Evolutionary conservation across 2,113 vertebrate species (phyloP), one percentile per base, ranked within the genome.

Genomic region (Gymnogyps californianus): DNA sequence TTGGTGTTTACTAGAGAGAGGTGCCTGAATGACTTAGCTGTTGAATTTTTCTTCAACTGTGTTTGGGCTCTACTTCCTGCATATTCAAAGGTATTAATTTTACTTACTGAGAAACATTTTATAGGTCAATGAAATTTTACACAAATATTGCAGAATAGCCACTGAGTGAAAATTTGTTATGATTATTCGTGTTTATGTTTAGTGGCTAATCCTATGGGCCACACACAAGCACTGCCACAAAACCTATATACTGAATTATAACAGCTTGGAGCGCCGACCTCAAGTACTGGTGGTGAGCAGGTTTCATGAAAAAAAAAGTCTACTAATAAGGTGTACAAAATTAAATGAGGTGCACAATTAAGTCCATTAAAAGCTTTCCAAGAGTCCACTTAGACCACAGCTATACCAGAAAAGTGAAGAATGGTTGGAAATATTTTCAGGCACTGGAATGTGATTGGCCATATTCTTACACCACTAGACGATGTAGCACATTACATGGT

Each of bases 91-190:
- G 51, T 47, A 91, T 87, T 94, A 84, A 89, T 84, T 92, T 95
- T 91, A 83, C 71, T 83, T 78, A 67, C 92, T 71, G 57, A 75
- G 72, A 92, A 95, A 72, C 54, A 72, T 85, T 94, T 93, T 94
- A 94, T 90, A 88, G 86, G 83, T 81, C 86, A 96, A 87, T 93
- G 69, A 95, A 96, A 92, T 91, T 91, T 93, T 94, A 89, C 47
- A 89, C 64, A 97, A 93, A 95, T 96, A 93, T 75, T 89, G 40
- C 88, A 95, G 75, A 96, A 84, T 81, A 95, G 52, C 72, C 76
- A 89, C 89, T 84, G 90, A 90, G n/a, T 64, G 83, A 88, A 92
- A 92, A 83, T 87, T 75, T 91, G 65, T 89, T 93, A 87, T 89
- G 86, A 84, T 90, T 90, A 87, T 80, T 86, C 13, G 6, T 93